Conservation (phyloP, 2,113 vertebrate species). For the Chloropsis hardwickii region DNA sequence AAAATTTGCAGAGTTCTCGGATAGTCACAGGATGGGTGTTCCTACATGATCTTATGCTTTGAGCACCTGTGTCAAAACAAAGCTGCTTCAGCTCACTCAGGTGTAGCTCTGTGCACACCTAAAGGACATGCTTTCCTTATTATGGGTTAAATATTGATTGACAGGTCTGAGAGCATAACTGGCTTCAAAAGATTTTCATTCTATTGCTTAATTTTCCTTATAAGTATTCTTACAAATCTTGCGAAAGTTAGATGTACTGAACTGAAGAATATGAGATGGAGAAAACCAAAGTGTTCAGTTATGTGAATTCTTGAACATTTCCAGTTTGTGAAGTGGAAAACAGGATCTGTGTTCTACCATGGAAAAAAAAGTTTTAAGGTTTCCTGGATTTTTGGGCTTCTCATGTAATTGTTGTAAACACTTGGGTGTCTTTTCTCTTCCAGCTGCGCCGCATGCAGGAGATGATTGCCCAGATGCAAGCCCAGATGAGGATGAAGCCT, state of each 20-base stretch:
- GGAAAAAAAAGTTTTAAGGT: neutral
- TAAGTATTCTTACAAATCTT: neutral
- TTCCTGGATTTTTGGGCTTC: neutral
- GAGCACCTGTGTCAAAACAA: neutral
- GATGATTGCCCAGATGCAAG: slow-evolving; percentile 89
- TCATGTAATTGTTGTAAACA: neutral
- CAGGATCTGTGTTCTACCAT: neutral
- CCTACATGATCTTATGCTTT: accelerated
- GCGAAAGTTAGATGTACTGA: neutral
- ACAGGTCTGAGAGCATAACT: neutral
- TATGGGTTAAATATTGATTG: neutral
- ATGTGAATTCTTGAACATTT: neutral
- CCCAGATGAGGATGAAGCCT: slow-evolving; percentile 86
- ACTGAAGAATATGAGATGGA: neutral
- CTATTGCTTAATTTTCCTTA: neutral
- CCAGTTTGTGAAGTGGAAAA: neutral
- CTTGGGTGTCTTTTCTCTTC: neutral
- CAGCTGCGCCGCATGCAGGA: slow-evolving; percentile 88
- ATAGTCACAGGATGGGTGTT: neutral
- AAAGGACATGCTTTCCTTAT: neutral
- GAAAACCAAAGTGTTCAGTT: neutral
- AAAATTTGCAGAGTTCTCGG: neutral
- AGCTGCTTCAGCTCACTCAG: neutral
- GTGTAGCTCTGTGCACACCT: neutral
- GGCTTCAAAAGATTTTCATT: neutral